Evolutionary conservation across 2,113 vertebrate genomes (phyloP).

Genomic region (Poeciliopsis prolifica): DNA sequence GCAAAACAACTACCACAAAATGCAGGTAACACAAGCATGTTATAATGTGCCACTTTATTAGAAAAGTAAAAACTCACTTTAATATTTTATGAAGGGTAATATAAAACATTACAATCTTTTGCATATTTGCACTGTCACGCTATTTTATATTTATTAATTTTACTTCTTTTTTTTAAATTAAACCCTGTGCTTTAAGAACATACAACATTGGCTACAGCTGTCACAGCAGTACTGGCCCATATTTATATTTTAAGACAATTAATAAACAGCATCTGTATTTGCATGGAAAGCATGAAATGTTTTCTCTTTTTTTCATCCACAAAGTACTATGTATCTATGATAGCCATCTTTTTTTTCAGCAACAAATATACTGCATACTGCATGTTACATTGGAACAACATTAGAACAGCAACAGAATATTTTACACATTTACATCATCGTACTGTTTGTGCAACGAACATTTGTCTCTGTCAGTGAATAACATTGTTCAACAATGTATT

Average conservation of each 20-base stretch:
- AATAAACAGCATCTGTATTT: constrained; percentile 70
- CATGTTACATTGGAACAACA: constrained; percentile 76
- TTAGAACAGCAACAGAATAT: constrained; percentile 72
- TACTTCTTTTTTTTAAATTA: constrained; percentile 60
- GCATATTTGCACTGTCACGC: constrained; percentile 79
- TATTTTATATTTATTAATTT: constrained; percentile 69
- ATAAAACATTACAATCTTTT: constrained; percentile 85
- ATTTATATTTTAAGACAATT: constrained; percentile 72
- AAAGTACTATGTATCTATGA: constrained; percentile 73
- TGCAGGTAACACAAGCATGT: constrained; percentile 37
- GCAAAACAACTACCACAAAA: constrained; percentile 23
- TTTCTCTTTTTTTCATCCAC: constrained; percentile 60
- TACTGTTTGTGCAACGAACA: constrained; percentile 72
- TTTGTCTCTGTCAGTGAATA: constrained; percentile 46
- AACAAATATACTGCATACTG: constrained; percentile 75
- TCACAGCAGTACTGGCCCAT: constrained; percentile 76
- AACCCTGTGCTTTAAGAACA: constrained; percentile 78
- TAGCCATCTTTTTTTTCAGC: constrained; percentile 55
- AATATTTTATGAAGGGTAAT: constrained; percentile 81
- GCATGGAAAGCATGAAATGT: constrained; percentile 72
- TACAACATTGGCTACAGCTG: constrained; percentile 75
- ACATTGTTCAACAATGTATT: constrained; percentile 58
- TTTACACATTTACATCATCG: constrained; percentile 76
- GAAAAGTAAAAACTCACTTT: constrained; percentile 85
- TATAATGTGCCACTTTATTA: constrained; percentile 84